Percentiles rank a stretch among this genome's conserved stretches.
These are phyloP conservation scores for Conger conger DNA, from an alignment of 2,113 vertebrate species.

Conservation along the genomic window DNA sequence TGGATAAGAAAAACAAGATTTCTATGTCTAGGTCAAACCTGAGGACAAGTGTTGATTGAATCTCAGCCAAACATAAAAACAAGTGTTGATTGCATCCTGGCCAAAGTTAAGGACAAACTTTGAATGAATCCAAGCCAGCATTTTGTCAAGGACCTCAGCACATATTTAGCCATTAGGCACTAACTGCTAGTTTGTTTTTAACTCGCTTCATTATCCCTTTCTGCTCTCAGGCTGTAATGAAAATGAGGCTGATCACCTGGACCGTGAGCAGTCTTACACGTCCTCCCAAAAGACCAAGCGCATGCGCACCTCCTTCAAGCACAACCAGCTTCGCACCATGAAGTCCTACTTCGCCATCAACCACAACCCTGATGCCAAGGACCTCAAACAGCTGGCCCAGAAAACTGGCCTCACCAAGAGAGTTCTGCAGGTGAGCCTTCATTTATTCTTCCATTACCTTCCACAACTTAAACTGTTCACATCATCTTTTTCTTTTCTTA, in stretches of 20 bases:
- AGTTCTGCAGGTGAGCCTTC: constrained; percentile 95
- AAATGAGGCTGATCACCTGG: constrained; percentile 93
- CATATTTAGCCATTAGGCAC: background rate
- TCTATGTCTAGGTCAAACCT: background rate
- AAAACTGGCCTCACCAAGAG: constrained; percentile 98
- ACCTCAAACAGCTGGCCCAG: constrained; percentile 98
- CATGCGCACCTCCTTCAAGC: constrained; percentile 98
- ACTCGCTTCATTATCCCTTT: background rate
- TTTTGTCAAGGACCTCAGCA: background rate
- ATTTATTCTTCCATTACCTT: constrained; percentile 22
- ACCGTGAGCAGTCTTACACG: constrained; percentile 94
- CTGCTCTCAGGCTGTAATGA: constrained; percentile 88
- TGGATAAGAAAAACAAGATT: no score
- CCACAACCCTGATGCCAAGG: constrained; percentile 99
- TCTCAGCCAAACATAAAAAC: background rate
- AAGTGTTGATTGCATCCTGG: no score
- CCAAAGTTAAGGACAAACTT: background rate
- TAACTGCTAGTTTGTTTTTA: background rate
- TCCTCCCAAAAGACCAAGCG: constrained; percentile 98
- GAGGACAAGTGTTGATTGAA: background rate
- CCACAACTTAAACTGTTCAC: constrained; percentile 11
- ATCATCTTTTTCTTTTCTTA: constrained; percentile 17
- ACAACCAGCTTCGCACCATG: constrained; percentile 99
- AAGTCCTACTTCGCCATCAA: constrained; percentile 99
- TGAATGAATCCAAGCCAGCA: background rate